Percentiles rank a stretch among this genome's conserved stretches.
phyloP scores from a whole-genome alignment of 2,113 vertebrate genomes.

The Apodemus sylvaticus region DNA sequence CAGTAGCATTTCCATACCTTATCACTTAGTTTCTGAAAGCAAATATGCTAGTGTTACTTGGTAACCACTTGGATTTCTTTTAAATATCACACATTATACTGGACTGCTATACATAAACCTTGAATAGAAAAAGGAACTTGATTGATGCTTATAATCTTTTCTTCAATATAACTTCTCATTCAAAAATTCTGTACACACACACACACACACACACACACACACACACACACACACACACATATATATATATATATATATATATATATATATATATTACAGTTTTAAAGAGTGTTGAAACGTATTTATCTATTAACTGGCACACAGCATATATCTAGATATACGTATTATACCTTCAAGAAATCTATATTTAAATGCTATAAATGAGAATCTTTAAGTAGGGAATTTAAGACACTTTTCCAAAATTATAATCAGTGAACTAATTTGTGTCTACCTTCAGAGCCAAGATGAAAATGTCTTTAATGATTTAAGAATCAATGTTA shows the following conservation, averaged over 20 bases:
- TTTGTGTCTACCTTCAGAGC: background rate
- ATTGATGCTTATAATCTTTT: background rate
- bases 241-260: too few species aligned
- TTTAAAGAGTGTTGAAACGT: background rate
- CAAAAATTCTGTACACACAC: background rate
- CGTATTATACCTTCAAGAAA: background rate
- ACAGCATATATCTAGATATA: background rate
- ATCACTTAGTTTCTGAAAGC: constrained; percentile 1
- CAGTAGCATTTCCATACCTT: background rate
- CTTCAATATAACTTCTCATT: background rate
- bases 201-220: too few species aligned
- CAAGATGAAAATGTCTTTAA: background rate
- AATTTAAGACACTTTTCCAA: background rate
- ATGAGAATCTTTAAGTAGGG: background rate
- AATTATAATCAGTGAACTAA: background rate
- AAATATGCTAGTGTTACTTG: background rate
- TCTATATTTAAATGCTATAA: background rate
- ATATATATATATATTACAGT: background rate
- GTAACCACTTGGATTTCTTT: background rate
- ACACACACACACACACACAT: too few species aligned
- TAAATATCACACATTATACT: background rate
- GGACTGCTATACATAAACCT: background rate
- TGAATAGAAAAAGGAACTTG: constrained; percentile 13
- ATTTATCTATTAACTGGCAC: background rate
- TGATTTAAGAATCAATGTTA: background rate